Evolutionary conservation across 2,888 invertebrate genomes (phyloP), one percentile per base, ranked within the genome.

Genomic region (Latrodectus hesperus): DNA sequence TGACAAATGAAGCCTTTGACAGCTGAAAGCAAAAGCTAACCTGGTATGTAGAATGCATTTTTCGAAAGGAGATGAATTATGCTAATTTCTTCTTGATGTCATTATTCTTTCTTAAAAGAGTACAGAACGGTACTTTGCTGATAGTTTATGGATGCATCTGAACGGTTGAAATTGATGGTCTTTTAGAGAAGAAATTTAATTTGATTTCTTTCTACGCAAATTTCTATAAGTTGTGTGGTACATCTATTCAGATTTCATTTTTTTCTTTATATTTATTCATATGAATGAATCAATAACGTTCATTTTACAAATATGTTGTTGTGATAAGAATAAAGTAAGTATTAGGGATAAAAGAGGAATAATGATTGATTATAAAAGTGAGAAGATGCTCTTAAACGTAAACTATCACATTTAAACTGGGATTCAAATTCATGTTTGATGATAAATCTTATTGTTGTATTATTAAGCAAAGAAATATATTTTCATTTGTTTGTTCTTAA

Each of bases 1-100:
- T 77, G 84, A 84, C 84, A 84, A 84, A 84, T 84, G 84, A 84
- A 84, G 51, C 65, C 38, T 77, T 77, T 84, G 84, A 84, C 77
- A 84, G 49, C 55, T 72, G 77, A 71, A 84, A 84, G 72, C 72
- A 60, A 67, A 84, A 70, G 70, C 64, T 72, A 65, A 17, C 8
- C 26, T 22, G 53, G 14, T 14, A 68, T n/a, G 22, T 52, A 14
- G 60, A 38, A 51, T 55, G 49, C 38, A 49, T 74, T 75, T 70
- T 65, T 67, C 67, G 65, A 67, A 67, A 60, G 22, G 70, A 75
- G 82, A 84, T 77, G 77, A 84, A 77, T 84, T 84, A 84, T 84
- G 84, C 84, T 84, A 77, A 84, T 77, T 84, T 84, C 73, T 77
- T 55, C 72, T 38, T 72, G 67, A 60, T 65, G 75, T 75, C 82